Evolutionary conservation across 2,113 vertebrate species (phyloP), one percentile per base, ranked within the genome.

Genomic region (Ochotona princeps): DNA sequence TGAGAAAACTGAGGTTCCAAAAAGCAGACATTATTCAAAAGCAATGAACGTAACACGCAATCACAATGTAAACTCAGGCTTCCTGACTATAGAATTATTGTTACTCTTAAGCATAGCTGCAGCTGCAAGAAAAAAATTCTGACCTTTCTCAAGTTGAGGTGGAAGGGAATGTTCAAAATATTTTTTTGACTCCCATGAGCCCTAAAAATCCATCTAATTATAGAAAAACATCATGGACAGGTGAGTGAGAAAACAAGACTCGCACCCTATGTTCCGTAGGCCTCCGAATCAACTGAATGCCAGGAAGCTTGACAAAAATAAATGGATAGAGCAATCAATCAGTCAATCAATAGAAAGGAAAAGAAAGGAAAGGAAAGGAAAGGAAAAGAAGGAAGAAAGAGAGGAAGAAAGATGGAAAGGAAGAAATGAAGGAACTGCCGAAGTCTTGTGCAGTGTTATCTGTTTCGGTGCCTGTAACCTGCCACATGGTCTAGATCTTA

Each of bases 91-190:
- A 54, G 47, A 26, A 84, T 83, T 87, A 87, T 87, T 30, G 7
- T 79, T 91, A 30, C 83, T 11, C 70, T 60, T 86, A 70, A 69
- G 51, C 38, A 44, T 74, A 74, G 80, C 28, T 85, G 32, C 60
- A 74, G 84, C 32, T 80, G 83, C 21, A 70, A 70, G 61, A 86
- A 32, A 38, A 73, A 60, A 69, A 9, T 49, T 20, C 47, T 38
- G 8, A 13, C 26, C 35, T 92, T 84, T 87, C 35, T 28, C 67
- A 84, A 66, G 83, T 91, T 7, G 79, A 91, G 84, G 54, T 92
- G 7, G 38, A 44, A 80, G 12, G 28, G 20, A 96, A 81, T 25
- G 9, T 75, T 9, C 3, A 57, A 32, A 70, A 83, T 7, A n/a
- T 3, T 1, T 25, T 86, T 92, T 81, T 67, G 8, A 88, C 51